phyloP scores from a whole-genome alignment of 2,113 vertebrate species.

The Heterochromis multidens region DNA sequence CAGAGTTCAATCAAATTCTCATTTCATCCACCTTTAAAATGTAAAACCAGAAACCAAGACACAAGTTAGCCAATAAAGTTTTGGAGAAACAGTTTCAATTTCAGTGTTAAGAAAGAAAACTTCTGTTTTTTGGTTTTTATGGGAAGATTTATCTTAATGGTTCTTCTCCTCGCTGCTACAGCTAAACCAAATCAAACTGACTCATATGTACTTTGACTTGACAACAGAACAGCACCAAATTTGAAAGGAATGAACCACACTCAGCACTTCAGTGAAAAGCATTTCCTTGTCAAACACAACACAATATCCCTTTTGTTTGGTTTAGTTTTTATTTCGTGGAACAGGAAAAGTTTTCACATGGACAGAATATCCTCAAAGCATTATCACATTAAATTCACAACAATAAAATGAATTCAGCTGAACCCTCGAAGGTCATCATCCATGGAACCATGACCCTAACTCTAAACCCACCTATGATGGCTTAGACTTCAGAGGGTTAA shows the following conservation, averaged over 20 bases:
- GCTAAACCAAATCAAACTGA: too few species aligned
- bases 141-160: not conserved
- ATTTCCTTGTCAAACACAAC: too few species aligned
- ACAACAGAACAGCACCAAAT: too few species aligned
- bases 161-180: not conserved
- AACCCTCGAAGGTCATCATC: not conserved
- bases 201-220: too few species aligned
- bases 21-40: not conserved
- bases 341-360: not conserved
- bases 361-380: not conserved
- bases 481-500: not conserved
- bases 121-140: not conserved
- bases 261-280: too few species aligned
- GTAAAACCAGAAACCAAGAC: not conserved
- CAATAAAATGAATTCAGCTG: too few species aligned
- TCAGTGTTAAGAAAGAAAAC: not conserved
- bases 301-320: too few species aligned
- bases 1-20: slow-evolving; percentile 21
- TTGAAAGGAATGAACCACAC: too few species aligned
- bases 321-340: too few species aligned
- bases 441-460: too few species aligned
- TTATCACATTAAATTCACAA: not conserved
- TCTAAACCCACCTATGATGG: too few species aligned
- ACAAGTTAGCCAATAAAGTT: not conserved
- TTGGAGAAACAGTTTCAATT: not conserved